These are phyloP conservation scores for Nycticryphes semicollaris DNA, from an alignment of 2,113 vertebrate genomes.

Conservation along the genomic window DNA sequence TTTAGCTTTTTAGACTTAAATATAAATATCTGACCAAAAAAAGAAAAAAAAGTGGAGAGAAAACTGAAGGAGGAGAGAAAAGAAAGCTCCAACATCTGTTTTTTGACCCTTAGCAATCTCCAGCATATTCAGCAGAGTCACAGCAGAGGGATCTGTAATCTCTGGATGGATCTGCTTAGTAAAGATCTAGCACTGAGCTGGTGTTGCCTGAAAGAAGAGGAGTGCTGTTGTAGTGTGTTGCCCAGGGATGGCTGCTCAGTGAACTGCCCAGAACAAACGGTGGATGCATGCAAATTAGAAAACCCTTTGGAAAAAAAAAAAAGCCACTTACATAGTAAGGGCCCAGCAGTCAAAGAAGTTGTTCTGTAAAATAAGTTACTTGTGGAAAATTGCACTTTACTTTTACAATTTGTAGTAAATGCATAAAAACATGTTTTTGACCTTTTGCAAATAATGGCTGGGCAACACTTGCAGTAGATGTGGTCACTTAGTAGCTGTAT, in stretches of 20 bases:
- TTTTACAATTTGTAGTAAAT: not conserved
- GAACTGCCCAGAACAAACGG: not conserved
- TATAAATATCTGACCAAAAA: not conserved
- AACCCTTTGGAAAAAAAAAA: not conserved
- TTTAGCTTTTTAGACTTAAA: conserved; percentile 34
- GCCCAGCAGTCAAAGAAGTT: not conserved
- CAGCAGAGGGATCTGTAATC: not conserved
- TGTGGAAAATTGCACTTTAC: not conserved
- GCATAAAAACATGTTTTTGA: not conserved
- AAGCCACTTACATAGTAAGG: not conserved
- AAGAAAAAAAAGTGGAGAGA: not conserved
- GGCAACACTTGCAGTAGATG: not conserved
- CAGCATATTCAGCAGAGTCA: not conserved
- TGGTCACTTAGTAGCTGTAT: not conserved
- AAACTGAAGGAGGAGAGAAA: not conserved
- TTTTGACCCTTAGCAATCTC: not conserved
- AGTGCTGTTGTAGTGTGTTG: not conserved
- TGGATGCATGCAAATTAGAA: not conserved
- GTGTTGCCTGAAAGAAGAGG: not conserved
- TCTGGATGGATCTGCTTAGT: not conserved
- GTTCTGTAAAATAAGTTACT: not conserved
- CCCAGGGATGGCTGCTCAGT: not conserved
- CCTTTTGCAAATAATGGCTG: not conserved
- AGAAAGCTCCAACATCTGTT: not conserved
- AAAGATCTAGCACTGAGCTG: not conserved